These are phyloP conservation scores for Malurus cyaneus DNA, from an alignment of 2,113 vertebrate genomes.

Conservation along the genomic window DNA sequence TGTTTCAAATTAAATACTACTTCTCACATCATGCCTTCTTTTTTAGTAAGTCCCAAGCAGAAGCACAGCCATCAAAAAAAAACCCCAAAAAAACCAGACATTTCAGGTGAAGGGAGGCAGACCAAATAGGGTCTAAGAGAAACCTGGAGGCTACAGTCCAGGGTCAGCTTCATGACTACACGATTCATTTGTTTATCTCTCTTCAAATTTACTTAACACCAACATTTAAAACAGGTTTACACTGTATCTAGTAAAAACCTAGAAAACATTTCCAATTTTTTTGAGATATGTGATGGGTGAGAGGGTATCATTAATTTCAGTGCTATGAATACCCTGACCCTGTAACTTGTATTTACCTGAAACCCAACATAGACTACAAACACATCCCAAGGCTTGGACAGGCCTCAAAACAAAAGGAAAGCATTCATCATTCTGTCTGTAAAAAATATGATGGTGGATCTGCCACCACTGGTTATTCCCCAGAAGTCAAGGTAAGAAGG, in stretches of 20 bases:
- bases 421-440: background rate
- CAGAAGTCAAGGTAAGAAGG: background rate
- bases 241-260: background rate
- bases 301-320: background rate
- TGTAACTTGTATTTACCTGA: background rate
- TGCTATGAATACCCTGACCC: background rate
- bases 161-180: background rate
- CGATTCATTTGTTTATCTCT: background rate
- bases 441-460: background rate
- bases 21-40: background rate
- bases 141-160: background rate
- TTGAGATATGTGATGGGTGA: background rate
- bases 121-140: background rate
- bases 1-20: background rate
- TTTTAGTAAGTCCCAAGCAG: background rate
- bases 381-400: background rate
- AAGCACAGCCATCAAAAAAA: background rate
- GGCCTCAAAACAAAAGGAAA: background rate
- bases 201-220: background rate
- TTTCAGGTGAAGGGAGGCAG: background rate
- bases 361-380: background rate
- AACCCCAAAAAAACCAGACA: fast-evolving
- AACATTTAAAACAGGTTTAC: background rate
- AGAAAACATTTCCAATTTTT: background rate
- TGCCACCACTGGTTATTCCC: background rate